Conservation (phyloP, 2,888 invertebrate species). For the Eumacrocentrus americanus region DNA sequence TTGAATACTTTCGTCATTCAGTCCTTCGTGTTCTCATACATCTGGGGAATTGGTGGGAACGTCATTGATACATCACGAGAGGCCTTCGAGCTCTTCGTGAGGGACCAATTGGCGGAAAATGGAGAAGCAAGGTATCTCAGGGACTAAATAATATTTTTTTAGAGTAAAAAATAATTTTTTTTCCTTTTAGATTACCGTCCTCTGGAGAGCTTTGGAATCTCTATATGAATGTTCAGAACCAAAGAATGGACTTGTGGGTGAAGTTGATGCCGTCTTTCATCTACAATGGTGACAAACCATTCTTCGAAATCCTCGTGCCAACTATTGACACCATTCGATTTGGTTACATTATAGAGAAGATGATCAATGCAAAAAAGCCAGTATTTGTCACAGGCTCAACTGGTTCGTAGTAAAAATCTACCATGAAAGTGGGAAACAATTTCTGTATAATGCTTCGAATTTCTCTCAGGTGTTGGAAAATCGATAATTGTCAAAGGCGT, state of each 20-base stretch:
- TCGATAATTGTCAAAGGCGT: constrained; percentile 82
- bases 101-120: constrained; percentile 73
- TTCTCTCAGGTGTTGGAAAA: constrained; percentile 80
- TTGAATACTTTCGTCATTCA: constrained; percentile 73
- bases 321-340: constrained; percentile 90
- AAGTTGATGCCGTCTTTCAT: constrained; percentile 76
- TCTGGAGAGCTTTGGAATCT: constrained; percentile 77
- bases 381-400: constrained; percentile 91
- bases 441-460: background rate
- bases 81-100: constrained; percentile 73
- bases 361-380: constrained; percentile 75
- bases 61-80: constrained; percentile 73
- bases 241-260: constrained; percentile 79
- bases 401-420: constrained; percentile 61
- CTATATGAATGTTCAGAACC: constrained; percentile 74
- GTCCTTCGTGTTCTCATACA: constrained; percentile 79
- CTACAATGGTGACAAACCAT: constrained; percentile 74
- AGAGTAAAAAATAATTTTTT: background rate
- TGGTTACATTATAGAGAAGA: constrained; percentile 78
- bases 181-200: constrained; percentile 69
- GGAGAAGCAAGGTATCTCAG: constrained; percentile 69
- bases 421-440: background rate
- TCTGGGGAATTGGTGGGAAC: constrained; percentile 90
- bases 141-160: background rate
- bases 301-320: constrained; percentile 89